Evolutionary conservation across 2,797 vertebrate genomes (phyloP), one percentile per base, ranked within the genome.

Genomic region (Neopelma chrysocephalum): DNA sequence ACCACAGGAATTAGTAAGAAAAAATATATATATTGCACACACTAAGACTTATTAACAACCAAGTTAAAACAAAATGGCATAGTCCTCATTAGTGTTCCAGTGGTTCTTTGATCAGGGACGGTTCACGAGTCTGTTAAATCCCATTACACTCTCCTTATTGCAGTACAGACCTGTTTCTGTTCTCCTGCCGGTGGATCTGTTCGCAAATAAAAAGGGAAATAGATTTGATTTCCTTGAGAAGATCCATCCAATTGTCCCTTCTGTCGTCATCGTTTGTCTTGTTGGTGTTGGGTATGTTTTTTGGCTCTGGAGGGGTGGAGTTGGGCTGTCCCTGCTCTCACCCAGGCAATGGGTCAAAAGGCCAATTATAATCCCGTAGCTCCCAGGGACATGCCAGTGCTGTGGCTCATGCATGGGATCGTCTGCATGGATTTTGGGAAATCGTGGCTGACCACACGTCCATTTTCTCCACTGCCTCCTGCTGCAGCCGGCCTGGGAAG

Each of bases 371-470:
- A 99, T 98, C 99, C 99, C 1, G 99, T 99, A 94, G 99, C 99
- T 95, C 99, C 99, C 98, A 99, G 98, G 98, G 99, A 98, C 98
- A 99, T 99, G 98, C 99, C 99, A 86, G 99, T 99, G 94, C 99
- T 98, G 98, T 99, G 99, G 98, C 99, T 99, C 99, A 99, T 99
- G 98, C 99, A 99, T 87, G 99, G 99, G 96, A 99, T 98, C 6
- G 99, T 99, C 98, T 99, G 99, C 98, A 99, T 98, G 94, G 99
- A 98, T 98, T 99, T 99, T 97, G 99, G 98, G 97, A 99, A 99
- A 98, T 99, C 99, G 36, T 99, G 99, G 98, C 98, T 99, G 97
- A 99, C 98, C 96, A 99, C 98, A 93, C 99, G 98, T 96, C 99
- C 99, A 15, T 99, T 99, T 98, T 99, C 99, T 83, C 99, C 99